Evolutionary conservation across 2,888 invertebrate genomes (phyloP), one percentile per base, ranked within the genome.

Genomic region (Torymus aiolomorphi): DNA sequence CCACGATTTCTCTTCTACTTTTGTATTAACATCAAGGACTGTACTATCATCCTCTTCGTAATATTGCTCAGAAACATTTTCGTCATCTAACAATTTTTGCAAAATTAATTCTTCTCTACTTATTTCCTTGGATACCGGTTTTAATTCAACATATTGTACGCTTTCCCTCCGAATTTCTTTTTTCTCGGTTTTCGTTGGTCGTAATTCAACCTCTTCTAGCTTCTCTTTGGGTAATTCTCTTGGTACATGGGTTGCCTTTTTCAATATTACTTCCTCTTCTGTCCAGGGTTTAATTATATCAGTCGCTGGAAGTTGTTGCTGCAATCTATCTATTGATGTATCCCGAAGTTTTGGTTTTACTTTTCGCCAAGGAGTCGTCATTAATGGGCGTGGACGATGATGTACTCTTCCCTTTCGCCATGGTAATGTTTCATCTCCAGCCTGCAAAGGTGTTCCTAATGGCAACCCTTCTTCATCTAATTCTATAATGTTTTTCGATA

Each of bases 171-270:
- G 81, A 12, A 87, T 85, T 18, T 87, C 87, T 76, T 85, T 88
- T 66, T 86, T 88, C 69, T 90, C 91, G 63, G 91, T 91, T 85
- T 93, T 94, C 0, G 94, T 91, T 2, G 93, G 93, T 83, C 92
- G 91, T 12, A 85, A 83, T 80, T 84, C 88, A 16, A 87, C 86
- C 77, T 85, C 88, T 83, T 88, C 89, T 73, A 85, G 18, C 52
- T 84, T 88, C 80, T 89, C 87, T 72, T 85, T 86, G 0, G 87
- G 85, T 66, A 87, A 82, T 80, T 89, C 87, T 74, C 85, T 86
- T 0, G 86, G 84, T 69, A 86, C 80, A 3, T 86, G 85, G 0
- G 88, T 86, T 0, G 88, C 87, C 80, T 89, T 91, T 77, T 90
- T 91, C 63, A 91, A 75, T 11, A 87, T 84, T 12, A 90, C 84